Evolutionary conservation across 1,140 invertebrate genomes (phyloP), one percentile per base, ranked within the genome.

Genomic region (Diachasmimorpha longicaudata): DNA sequence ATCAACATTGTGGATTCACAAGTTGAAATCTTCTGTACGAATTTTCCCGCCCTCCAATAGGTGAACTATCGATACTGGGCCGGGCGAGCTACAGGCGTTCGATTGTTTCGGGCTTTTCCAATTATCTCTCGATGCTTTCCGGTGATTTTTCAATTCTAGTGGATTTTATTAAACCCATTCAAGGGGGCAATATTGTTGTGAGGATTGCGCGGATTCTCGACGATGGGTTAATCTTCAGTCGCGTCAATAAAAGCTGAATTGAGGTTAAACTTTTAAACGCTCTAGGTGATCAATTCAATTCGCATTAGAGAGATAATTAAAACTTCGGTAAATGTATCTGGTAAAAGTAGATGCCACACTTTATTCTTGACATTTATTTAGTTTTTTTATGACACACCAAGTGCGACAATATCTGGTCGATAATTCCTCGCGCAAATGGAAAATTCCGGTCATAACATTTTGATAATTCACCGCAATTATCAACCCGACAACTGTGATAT

Each of bases 1-100:
- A 77, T 77, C 76, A 74, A 77, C 76, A 71, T 74, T 68, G 44
- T 66, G 36, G 37, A 77, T 39, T 74, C 52, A 52, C 66, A 19
- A 63, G 58, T 63, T 63, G 23, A 63, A 63, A 63, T 63, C 58
- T 19, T 63, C 4, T 23, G 23, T 23, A 63, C 23, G 58, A 63
- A 63, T 63, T 63, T 63, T 63, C 23, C 23, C 58, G 23, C 58
- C 58, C 21, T 19, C 14, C 39, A 16, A 72, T 55, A 21, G 48
- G 14, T 3, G 13, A 31, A 0, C 58, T 63, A 9, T 36, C 36
- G 19, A 36, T 23, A 36, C 31, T 39, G 58, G 37, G 4, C 9
- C 11, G 16, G 2, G 16, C 31, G 31, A 4, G 39, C 36, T 21
- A 36, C 70, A 14, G 23, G 36, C 52, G 63, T 21, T 44, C 14